Percentiles rank a stretch among this genome's conserved stretches.
Conservation (phyloP, 2,113 vertebrate genomes). For the Catagonus wagneri region DNA sequence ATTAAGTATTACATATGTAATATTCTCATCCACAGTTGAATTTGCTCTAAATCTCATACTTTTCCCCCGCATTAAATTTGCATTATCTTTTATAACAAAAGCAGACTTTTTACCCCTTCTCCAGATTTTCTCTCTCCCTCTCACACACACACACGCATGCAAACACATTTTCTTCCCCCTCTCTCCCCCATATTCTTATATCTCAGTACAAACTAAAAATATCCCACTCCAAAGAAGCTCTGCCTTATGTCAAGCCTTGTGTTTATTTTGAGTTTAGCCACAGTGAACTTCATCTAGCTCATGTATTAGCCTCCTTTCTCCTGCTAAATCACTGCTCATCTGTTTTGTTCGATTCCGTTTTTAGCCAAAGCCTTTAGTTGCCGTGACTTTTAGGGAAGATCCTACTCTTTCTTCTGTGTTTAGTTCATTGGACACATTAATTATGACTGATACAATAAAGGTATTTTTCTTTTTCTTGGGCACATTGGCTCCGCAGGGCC, state of each 20-base stretch:
- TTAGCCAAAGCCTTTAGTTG: neutral
- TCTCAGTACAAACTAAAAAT: slow-evolving; percentile 52
- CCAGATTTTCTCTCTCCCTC: no score
- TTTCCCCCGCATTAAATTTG: neutral
- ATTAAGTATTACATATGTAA: neutral
- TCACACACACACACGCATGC: neutral
- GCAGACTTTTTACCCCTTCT: neutral
- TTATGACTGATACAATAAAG: neutral
- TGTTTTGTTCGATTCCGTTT: slow-evolving; percentile 11
- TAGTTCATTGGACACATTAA: neutral
- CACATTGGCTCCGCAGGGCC: neutral
- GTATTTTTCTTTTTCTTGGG: neutral
- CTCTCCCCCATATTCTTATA: neutral
- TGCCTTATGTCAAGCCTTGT: slow-evolving; percentile 17
- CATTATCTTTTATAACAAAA: slow-evolving; percentile 8
- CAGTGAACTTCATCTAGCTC: neutral
- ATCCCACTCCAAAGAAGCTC: neutral
- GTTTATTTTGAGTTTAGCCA: slow-evolving; percentile 45
- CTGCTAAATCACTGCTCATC: neutral
- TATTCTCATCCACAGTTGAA: neutral
- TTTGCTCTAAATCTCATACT: neutral
- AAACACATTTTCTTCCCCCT: neutral
- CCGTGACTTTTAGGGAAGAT: neutral
- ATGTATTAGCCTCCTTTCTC: slow-evolving; percentile 5
- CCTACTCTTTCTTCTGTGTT: neutral